Base-by-base conservation (phyloP, 2,113 vertebrate genomes). In the Marmota flaviventris region DNA sequence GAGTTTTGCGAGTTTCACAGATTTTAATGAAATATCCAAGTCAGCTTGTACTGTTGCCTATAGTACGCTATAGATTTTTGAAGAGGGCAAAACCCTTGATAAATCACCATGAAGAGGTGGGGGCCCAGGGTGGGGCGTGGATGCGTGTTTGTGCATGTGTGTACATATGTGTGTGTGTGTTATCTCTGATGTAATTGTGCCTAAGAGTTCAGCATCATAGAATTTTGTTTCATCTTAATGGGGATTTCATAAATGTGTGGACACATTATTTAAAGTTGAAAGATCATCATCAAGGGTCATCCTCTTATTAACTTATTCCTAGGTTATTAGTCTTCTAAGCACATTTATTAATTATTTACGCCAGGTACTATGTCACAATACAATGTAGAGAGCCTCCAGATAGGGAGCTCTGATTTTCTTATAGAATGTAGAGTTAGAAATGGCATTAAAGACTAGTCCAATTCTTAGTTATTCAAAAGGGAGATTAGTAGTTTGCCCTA, bases 11-110 rank as follows among this genome's bases (percentile, higher is more conserved):
- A 89, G 48, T 95, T 89, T 90, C 83, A 88, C 45, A 65, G 24
- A 32, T 94, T 91, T 93, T 94, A 96, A 94, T 91, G 77, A 94
- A 91, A 79, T 95, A 61, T 70, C 76, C 51, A 87, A 86, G 56
- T 78, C 73, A 86, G 61, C 58, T 94, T 72, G 37, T 72, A 42
- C 58, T 20, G 73, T 48, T 67, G n/a, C 12, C 48, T 85, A 29
- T 61, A 87, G 24, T 37, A 37, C 34, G n/a, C 16, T 58, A 34
- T 34, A 42, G 37, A 37, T 72, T 85, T 93, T 73, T 48, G n/a
- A 1, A 72, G 84, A 87, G 10, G 27, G 24, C 17, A 84, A 94
- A 92, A 58, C 18, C 53, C 76, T 95, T 81, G 76, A 58, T 79
- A 73, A 85, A 58, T 78, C 9, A 34, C n/a, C 45, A 78, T 2